Evolutionary conservation across 2,797 vertebrate genomes (phyloP).

Genomic region (Mormyrus proboscirostris): DNA sequence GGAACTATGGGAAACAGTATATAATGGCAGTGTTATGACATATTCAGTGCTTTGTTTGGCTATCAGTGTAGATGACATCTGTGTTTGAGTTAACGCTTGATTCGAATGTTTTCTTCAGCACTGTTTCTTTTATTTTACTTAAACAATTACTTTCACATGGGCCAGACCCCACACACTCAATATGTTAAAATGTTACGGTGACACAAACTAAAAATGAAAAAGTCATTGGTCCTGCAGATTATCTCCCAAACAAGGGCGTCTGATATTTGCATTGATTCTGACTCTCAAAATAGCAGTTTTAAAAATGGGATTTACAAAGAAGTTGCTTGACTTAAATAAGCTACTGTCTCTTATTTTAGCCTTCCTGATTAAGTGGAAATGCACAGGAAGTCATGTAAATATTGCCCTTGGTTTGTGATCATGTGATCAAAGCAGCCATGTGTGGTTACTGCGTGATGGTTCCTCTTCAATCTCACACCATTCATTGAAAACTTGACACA

Average conservation of each 20-base stretch:
- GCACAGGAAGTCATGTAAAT: constrained; percentile 55
- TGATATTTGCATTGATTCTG: neutral
- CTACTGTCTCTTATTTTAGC: constrained; percentile 53
- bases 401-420: constrained; percentile 27
- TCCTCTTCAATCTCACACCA: neutral
- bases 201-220: neutral
- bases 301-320: neutral
- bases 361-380: constrained; percentile 66
- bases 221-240: neutral
- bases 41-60: neutral
- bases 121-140: neutral
- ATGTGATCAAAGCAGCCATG: constrained; percentile 45
- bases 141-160: neutral
- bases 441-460: constrained; percentile 41
- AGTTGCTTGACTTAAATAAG: constrained; percentile 32
- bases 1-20: neutral
- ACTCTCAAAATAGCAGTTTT: neutral
- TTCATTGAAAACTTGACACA: constrained; percentile 27
- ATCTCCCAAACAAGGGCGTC: neutral
- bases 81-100: neutral
- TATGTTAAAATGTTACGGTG: neutral
- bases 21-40: neutral
- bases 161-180: neutral
- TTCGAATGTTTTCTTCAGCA: neutral
- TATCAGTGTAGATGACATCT: neutral